Percentiles rank a stretch among this genome's conserved stretches.
Conservation (phyloP, 2,888 invertebrate genomes). For the Amblyjoppa fuscipennis region DNA sequence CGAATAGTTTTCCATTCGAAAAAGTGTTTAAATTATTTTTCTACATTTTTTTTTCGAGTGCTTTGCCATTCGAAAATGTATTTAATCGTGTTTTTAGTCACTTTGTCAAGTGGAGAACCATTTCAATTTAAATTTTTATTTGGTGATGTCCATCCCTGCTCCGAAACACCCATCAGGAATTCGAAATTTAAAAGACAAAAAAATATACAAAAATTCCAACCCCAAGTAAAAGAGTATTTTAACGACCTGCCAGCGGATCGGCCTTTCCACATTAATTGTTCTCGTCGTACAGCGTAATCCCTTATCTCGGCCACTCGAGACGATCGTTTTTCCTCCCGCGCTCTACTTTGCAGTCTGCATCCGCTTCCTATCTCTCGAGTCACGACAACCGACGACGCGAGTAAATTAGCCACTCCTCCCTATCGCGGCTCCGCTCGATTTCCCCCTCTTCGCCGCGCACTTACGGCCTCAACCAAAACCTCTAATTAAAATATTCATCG, state of each 20-base stretch:
- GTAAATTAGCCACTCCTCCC: slow-evolving; percentile 57
- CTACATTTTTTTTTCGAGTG: too few relatives aligned
- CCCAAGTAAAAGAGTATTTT: slow-evolving; percentile 13
- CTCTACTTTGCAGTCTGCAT: slow-evolving; percentile 35
- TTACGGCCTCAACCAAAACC: background rate
- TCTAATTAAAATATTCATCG: background rate
- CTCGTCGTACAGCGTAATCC: slow-evolving; percentile 14
- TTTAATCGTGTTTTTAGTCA: too few relatives aligned
- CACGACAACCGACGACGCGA: slow-evolving; percentile 54
- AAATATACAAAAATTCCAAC: background rate
- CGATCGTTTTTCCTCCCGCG: slow-evolving; percentile 61
- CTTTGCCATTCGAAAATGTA: too few relatives aligned
- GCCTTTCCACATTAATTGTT: slow-evolving; percentile 39
- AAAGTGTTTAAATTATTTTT: too few relatives aligned
- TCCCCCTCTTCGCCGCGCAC: background rate
- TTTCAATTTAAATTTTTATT: too few relatives aligned
- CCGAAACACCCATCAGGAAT: too few relatives aligned
- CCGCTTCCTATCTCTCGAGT: slow-evolving; percentile 48
- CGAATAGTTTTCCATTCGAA: too few relatives aligned
- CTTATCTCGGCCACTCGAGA: slow-evolving; percentile 59
- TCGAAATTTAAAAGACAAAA: too few relatives aligned
- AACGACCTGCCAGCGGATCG: slow-evolving; percentile 28
- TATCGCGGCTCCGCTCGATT: slow-evolving; percentile 21
- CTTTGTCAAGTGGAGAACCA: too few relatives aligned
- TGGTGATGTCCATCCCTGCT: too few relatives aligned